A percentile compares a stretch with the other conserved stretches of the same genome.
Conservation (phyloP, 2,113 vertebrate species). For the Serilophus lunatus region DNA sequence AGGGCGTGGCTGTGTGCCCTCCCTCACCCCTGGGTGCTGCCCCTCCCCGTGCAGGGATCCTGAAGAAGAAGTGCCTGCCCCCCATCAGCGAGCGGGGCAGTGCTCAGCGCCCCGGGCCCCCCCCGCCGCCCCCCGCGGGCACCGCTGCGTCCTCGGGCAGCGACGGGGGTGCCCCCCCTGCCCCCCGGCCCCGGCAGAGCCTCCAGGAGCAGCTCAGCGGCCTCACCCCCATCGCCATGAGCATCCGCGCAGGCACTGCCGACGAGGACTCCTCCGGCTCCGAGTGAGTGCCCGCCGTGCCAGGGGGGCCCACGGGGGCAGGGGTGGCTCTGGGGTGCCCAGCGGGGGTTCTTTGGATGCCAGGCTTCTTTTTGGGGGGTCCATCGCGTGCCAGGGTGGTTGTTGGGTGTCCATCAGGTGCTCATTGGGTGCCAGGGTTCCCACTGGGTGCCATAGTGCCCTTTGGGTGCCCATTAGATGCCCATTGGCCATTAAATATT, state of each 20-base stretch:
- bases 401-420: not conserved
- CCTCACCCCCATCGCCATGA: slow-evolving; percentile 81
- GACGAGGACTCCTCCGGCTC: slow-evolving; percentile 92
- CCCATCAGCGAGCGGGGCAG: slow-evolving; percentile 84
- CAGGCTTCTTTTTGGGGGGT: too few relatives aligned
- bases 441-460: not conserved
- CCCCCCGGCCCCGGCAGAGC: slow-evolving; percentile 59
- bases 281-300: slow-evolving; percentile 81
- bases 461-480: not conserved
- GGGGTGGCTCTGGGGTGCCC: not conserved
- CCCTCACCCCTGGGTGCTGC: not conserved
- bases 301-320: not conserved
- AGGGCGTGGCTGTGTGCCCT: not conserved
- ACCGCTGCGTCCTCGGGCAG: slow-evolving; percentile 74
- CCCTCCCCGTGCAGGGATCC: not conserved
- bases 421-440: not conserved
- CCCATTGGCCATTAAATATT: too few relatives aligned
- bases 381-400: too few relatives aligned
- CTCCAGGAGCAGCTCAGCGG: slow-evolving; percentile 80
- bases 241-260: slow-evolving; percentile 83
- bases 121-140: not conserved
- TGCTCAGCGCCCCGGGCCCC: slow-evolving; percentile 73
- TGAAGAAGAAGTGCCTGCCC: slow-evolving; percentile 69
- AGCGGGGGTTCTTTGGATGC: not conserved
- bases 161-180: not conserved